These are phyloP conservation scores for Sphecodes monilicornis DNA, from an alignment of 2,888 invertebrate genomes.

Conservation along the genomic window DNA sequence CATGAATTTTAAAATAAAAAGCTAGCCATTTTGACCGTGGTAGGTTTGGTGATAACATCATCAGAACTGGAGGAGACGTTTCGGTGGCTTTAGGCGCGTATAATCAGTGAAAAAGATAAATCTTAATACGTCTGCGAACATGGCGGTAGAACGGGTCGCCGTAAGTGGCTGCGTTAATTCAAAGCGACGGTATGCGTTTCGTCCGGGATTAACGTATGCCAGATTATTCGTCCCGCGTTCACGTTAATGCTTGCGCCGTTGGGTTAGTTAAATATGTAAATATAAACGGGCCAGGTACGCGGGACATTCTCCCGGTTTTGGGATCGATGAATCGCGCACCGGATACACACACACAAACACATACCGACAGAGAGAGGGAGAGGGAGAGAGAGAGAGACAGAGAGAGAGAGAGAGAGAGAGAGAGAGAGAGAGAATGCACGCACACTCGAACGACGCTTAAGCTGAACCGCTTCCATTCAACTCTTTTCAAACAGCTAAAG, in stretches of 20 bases:
- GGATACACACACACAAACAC: neutral
- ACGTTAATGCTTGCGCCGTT: constrained; percentile 75
- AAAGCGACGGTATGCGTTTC: constrained; percentile 73
- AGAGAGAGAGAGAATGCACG: neutral
- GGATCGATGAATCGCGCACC: constrained; percentile 50
- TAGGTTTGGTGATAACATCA: too few species aligned
- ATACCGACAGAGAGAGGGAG: too few species aligned
- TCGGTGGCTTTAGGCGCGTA: neutral
- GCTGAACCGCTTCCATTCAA: constrained; percentile 10
- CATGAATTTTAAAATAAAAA: too few species aligned
- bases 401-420: too few species aligned
- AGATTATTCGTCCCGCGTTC: constrained; percentile 75
- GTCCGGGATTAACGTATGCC: constrained; percentile 77
- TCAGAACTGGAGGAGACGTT: neutral
- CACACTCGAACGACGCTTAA: constrained; percentile 1
- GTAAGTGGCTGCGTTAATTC: constrained; percentile 75
- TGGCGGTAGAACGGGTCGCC: constrained; percentile 55
- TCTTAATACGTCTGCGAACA: neutral
- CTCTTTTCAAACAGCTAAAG: constrained; percentile 17
- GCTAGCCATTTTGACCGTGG: too few species aligned
- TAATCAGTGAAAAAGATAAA: neutral
- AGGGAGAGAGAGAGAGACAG: too few species aligned
- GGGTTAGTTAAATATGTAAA: constrained; percentile 82
- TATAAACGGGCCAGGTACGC: constrained; percentile 68
- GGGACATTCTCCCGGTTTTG: constrained; percentile 59